Evolutionary conservation across 2,888 invertebrate genomes (phyloP).

Genomic region (Stenodera caucasica): DNA sequence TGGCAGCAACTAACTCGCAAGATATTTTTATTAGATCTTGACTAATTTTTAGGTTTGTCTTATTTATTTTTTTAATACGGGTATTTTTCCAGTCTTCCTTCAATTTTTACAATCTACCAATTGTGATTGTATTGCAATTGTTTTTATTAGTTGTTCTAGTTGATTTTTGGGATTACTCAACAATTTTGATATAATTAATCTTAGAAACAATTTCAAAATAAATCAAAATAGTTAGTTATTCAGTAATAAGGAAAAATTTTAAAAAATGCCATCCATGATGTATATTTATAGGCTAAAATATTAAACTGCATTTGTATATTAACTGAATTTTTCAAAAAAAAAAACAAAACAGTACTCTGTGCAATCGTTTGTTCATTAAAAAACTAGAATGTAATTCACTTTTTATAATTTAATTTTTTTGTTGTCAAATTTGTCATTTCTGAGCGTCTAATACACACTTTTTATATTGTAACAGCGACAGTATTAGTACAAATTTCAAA

Average conservation of each 20-base stretch:
- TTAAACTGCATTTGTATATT: conserved; percentile 7
- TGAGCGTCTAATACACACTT: conserved; percentile 29
- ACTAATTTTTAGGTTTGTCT: no score
- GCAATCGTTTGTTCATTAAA: conserved; percentile 23
- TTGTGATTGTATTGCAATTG: neutral
- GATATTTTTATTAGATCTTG: no score
- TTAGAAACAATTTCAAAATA: neutral
- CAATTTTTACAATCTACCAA: neutral
- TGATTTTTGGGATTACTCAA: neutral
- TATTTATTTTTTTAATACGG: neutral
- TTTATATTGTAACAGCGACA: conserved; percentile 29
- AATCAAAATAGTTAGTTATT: conserved; percentile 13
- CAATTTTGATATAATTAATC: neutral
- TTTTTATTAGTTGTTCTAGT: neutral
- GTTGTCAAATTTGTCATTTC: conserved; percentile 24
- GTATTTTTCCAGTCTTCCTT: neutral
- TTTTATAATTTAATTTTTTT: conserved; percentile 19
- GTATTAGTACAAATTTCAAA: conserved; percentile 30
- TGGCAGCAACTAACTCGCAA: neutral
- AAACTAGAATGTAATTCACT: conserved; percentile 19
- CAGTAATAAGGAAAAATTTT: no score
- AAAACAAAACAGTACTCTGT: neutral
- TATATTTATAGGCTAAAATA: conserved; percentile 7
- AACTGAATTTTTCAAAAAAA: neutral
- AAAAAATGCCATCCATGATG: conserved; percentile 21